These are phyloP conservation scores for Salvelinus sp. DNA, from an alignment of 2,113 vertebrate species.

Conservation along the genomic window DNA sequence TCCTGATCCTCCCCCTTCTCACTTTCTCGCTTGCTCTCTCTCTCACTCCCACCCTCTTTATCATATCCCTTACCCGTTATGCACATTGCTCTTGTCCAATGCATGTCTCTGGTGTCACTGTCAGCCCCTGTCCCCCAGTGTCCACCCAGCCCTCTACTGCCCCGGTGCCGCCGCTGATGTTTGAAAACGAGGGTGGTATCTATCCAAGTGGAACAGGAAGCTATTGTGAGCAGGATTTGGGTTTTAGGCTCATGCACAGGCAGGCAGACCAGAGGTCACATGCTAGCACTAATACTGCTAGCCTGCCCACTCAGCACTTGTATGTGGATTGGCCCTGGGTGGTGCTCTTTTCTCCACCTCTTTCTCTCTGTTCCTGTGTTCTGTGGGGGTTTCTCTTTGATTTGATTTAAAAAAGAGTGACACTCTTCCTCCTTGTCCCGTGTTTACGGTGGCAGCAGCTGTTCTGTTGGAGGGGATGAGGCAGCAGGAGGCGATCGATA, in stretches of 20 bases:
- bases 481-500: constrained; percentile 38
- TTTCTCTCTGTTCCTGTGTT: too few relatives aligned
- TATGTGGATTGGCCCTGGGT: constrained; percentile 55
- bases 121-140: constrained; percentile 3
- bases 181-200: constrained; percentile 70
- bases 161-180: constrained; percentile 61
- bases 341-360: not conserved
- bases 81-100: constrained; percentile 28
- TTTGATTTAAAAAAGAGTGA: too few relatives aligned
- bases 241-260: constrained; percentile 39
- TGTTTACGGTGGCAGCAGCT: constrained; percentile 45
- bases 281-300: constrained; percentile 71
- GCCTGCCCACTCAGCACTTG: constrained; percentile 74
- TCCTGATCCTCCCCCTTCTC: constrained; percentile 16
- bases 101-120: not conserved
- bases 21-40: not conserved
- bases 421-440: constrained; percentile 34
- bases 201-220: constrained; percentile 79
- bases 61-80: not conserved
- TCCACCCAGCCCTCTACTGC: too few relatives aligned
- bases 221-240: constrained; percentile 82
- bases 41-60: not conserved
- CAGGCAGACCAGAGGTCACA: constrained; percentile 76
- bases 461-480: constrained; percentile 36
- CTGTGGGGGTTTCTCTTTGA: too few relatives aligned